Evolutionary conservation across 2,113 vertebrate species (phyloP).

Genomic region (Ammospiza caudacuta): DNA sequence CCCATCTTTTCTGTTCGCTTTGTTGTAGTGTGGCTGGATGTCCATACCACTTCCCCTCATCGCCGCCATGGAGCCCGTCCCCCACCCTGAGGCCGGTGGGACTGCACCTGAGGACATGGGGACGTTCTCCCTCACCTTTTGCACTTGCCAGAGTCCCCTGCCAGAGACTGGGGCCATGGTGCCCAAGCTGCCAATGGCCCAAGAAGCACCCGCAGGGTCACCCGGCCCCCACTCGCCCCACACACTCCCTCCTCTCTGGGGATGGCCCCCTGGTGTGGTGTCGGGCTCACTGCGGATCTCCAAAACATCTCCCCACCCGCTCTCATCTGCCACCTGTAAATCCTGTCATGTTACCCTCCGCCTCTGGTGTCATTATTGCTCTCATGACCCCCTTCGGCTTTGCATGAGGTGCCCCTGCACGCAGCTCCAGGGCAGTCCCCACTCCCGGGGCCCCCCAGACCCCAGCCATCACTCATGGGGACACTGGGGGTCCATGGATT

Average conservation of each 20-base stretch:
- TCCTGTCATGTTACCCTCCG: not conserved
- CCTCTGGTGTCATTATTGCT: not conserved
- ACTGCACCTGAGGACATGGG: not conserved
- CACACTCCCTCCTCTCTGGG: not conserved
- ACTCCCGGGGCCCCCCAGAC: not conserved
- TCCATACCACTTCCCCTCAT: conserved; percentile 59
- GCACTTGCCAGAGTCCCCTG: not conserved
- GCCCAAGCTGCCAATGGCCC: not conserved
- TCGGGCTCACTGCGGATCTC: not conserved
- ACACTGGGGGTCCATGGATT: not conserved
- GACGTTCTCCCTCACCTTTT: not conserved
- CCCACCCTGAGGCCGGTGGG: not conserved
- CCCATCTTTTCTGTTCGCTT: conserved; percentile 62
- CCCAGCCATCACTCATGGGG: not conserved
- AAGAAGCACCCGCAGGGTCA: not conserved
- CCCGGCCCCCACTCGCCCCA: not conserved
- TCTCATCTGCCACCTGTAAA: conserved; percentile 18
- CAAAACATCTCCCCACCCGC: not conserved
- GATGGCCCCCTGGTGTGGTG: not conserved
- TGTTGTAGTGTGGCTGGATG: conserved; percentile 70
- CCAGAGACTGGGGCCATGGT: not conserved
- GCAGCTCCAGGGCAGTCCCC: not conserved
- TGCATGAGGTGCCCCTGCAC: not conserved
- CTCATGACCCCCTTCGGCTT: conserved; percentile 40
- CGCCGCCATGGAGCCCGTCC: conserved; percentile 15